Evolutionary conservation across 1,140 invertebrate species (phyloP), one percentile per base, ranked within the genome.

Genomic region (Chironomus tepperi): DNA sequence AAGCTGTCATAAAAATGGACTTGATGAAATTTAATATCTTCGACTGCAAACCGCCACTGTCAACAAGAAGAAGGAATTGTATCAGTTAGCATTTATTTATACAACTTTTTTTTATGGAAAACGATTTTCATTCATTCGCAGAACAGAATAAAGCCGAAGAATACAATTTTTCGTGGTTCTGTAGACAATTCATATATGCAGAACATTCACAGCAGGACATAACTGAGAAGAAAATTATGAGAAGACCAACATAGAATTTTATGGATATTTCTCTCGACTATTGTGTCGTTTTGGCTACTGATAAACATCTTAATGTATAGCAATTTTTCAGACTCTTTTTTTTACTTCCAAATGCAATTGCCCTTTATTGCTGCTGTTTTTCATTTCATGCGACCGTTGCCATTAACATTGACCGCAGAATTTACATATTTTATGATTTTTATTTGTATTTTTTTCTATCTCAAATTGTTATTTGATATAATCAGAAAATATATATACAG

Each of bases 351-450:
- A 34, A 2, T 34, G 24, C 24, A 34, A 34, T 34, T 34, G 24
- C 24, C 24, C 24, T 34, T 34, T 34, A 34, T 34, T 34, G 1
- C 24, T 34, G 24, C 24, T 34, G 24, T 34, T 34, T 34, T 34
- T 34, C 9, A 18, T 70, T 70, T 70, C 9, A n/a, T 18, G 65
- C 65, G 47, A 57, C 47, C 47, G 19, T 18, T 16, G n/a, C 18
- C n/a, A 18, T 70, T 18, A 21, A 15, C 65, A 70, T 70, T 70
- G 65, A 70, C 65, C 65, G 65, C 65, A 70, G 5, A 70, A 70
- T 70, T 70, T 21, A 70, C 65, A 70, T 70, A 18, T 70, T 70
- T 70, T 70, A 70, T 70, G 65, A 19, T 70, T 19, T 18, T 21
- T 7, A 18, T 70, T 57, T 57, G 2, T 47, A 10, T n/a, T 47